Evolutionary conservation across 2,797 vertebrate species (phyloP), one percentile per base, ranked within the genome.

Genomic region (Malacoraja senta): DNA sequence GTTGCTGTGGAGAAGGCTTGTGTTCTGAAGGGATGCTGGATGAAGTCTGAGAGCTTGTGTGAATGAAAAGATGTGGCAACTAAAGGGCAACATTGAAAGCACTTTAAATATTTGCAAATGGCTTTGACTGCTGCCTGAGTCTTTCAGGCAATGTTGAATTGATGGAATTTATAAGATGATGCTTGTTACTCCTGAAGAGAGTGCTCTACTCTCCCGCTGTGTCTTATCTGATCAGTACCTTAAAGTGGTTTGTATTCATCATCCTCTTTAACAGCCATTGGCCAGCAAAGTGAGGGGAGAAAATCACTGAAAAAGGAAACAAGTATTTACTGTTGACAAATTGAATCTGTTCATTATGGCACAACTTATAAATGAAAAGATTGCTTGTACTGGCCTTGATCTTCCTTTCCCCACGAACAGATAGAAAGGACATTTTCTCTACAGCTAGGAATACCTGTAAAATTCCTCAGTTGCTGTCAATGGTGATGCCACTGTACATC

Each of bases 141-240:
- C n/a, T 72, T 91, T 74, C 19, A 91, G 90, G 2, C 1, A 91
- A 68, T 9, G 35, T 29, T 91, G 68, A 74, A 91, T 91, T 35
- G 63, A 26, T 91, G 68, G 90, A 72, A 74, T 91, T 38, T 68
- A 26, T 72, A 65, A 91, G 90, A 91, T 35, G 53, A 44, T 74
- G 35, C 9, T 38, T 91, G 68, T 71, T 91, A 24, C 58, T 91
- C 35, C 68, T 53, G 35, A 17, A 91, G 35, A 72, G 19, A 17
- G 24, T 91, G 63, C 44, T 13, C 68, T 74, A 35, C 24, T 91
- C 21, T 74, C 63, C 32, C 63, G 83, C n/a, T 15, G 61, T 19
- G 83, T 6, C 61, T 32, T 53, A 53, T 91, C 90, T 26, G 90
- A 91, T 91, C 19, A 26, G 68, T 8, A 68, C 17, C 65, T 72